Evolutionary conservation across 2,113 vertebrate species (phyloP).

Genomic region (Pelecanoides urinatrix): DNA sequence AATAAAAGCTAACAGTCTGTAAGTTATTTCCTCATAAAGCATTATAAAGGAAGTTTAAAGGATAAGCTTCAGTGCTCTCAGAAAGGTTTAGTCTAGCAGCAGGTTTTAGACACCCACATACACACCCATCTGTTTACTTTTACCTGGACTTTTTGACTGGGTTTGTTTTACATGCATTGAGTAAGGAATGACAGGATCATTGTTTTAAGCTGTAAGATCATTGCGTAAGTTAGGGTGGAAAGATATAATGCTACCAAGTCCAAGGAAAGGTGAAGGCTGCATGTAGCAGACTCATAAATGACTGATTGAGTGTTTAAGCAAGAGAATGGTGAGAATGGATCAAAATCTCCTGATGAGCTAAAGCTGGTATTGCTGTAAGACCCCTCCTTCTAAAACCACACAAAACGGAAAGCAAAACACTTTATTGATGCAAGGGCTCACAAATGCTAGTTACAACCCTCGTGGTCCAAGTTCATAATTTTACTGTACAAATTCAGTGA

Average conservation of each 20-base stretch:
- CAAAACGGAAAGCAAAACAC: neutral
- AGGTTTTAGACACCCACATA: neutral
- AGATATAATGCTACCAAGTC: neutral
- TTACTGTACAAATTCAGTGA: neutral
- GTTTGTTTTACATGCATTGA: neutral
- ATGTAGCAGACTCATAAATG: neutral
- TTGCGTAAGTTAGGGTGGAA: neutral
- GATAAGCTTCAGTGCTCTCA: neutral
- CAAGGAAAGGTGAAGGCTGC: neutral
- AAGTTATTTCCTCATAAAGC: neutral
- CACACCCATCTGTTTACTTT: neutral
- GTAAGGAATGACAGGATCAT: neutral
- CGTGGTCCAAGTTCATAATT: neutral
- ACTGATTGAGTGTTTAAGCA: neutral
- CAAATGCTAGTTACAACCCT: neutral
- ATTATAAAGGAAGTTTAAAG: neutral
- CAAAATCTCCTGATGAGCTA: neutral
- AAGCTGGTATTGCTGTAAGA: neutral
- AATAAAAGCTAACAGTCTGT: neutral
- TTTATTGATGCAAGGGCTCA: neutral
- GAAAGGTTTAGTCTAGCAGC: neutral
- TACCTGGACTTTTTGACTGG: neutral
- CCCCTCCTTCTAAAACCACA: neutral
- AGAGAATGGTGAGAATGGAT: neutral
- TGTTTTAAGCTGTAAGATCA: neutral